phyloP scores from a whole-genome alignment of 1,140 invertebrate genomes.

The Dendroctonus ponderosae region DNA sequence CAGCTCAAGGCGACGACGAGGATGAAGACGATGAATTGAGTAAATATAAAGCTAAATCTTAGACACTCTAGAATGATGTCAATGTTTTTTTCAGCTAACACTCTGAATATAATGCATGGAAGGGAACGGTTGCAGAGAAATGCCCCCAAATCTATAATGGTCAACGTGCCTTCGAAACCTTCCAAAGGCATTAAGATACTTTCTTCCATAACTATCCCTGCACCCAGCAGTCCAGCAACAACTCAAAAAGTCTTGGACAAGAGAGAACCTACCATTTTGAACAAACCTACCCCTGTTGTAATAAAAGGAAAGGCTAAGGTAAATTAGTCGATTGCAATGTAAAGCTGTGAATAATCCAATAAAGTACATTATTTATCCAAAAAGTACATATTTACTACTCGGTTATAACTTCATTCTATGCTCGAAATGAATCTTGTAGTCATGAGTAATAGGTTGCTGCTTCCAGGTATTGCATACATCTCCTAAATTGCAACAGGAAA shows the following conservation, averaged over 20 bases:
- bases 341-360: no score
- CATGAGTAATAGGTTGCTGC: no score
- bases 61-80: no score
- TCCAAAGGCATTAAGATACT: conserved; percentile 38
- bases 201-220: conserved; percentile 35
- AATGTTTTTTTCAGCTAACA: conserved; percentile 38
- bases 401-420: no score
- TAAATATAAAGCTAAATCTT: neutral
- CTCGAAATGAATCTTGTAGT: no score
- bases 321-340: neutral
- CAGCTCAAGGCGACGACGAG: neutral
- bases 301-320: conserved; percentile 23
- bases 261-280: neutral
- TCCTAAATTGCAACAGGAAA: conserved; percentile 9
- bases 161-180: neutral
- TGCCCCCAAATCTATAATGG: no score
- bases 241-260: conserved; percentile 7
- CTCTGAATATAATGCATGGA: conserved; percentile 47
- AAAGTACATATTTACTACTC: no score
- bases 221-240: conserved; percentile 18
- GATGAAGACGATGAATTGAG: conserved; percentile 43
- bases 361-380: no score
- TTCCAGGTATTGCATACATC: conserved; percentile 17
- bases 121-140: conserved; percentile 21
- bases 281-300: neutral